These are phyloP conservation scores for Melanotaenia maccullochi DNA, from an alignment of 2,797 vertebrate species.

Conservation along the genomic window DNA sequence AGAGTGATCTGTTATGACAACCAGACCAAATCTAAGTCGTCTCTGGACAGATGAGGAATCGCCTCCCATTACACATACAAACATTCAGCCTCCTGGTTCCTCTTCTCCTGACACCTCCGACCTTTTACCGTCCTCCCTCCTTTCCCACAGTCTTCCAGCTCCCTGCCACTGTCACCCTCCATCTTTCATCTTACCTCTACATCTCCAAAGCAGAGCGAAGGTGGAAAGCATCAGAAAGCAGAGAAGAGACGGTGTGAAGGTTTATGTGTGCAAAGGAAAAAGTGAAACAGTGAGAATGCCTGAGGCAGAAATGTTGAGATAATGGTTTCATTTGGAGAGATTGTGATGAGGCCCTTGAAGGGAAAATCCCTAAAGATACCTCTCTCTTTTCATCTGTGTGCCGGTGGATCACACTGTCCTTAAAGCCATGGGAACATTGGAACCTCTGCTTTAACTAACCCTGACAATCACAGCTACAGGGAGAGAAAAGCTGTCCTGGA, in stretches of 20 bases:
- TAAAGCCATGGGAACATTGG: conserved; percentile 50
- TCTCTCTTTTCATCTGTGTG: conserved; percentile 57
- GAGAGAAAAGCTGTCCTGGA: conserved; percentile 38
- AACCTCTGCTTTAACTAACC: conserved; percentile 67
- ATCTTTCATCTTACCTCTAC: conserved; percentile 49
- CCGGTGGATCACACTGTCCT: conserved; percentile 45
- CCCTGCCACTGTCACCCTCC: conserved; percentile 48
- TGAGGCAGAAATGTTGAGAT: conserved; percentile 68
- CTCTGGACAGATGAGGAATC: conserved; percentile 67
- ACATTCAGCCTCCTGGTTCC: background rate
- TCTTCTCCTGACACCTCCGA: conserved; percentile 41
- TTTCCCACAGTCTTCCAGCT: conserved; percentile 32
- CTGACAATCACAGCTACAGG: conserved; percentile 58
- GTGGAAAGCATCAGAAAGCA: conserved; percentile 39
- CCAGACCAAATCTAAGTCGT: conserved; percentile 69
- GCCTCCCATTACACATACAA: conserved; percentile 46
- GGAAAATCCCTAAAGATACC: conserved; percentile 60
- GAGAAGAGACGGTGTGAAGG: conserved; percentile 17
- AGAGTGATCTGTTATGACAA: conserved; percentile 65
- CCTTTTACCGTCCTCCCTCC: conserved; percentile 9
- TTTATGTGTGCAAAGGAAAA: conserved; percentile 28
- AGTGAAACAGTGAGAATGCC: conserved; percentile 53
- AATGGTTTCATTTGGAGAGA: conserved; percentile 76
- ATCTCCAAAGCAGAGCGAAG: conserved; percentile 46
- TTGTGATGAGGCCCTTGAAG: conserved; percentile 65